phyloP scores from a whole-genome alignment of 2,797 vertebrate genomes.

The Periparus ater region DNA sequence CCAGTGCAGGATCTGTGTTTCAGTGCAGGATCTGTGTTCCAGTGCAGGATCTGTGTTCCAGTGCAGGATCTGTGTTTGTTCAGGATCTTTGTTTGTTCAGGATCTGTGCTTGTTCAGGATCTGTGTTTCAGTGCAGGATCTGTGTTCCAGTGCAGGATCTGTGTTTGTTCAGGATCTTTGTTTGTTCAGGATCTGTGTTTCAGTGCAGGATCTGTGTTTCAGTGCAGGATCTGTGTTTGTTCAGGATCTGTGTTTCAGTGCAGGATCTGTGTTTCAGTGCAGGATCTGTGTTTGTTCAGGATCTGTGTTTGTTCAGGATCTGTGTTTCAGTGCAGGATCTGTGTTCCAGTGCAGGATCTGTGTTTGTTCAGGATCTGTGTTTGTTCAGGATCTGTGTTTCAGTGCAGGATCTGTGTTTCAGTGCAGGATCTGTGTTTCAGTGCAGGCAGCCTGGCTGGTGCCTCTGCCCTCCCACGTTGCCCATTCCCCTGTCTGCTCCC shows the following conservation, averaged over 20 bases:
- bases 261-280: not conserved
- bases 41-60: not conserved
- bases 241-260: too few relatives aligned
- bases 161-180: too few relatives aligned
- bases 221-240: too few relatives aligned
- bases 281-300: too few relatives aligned
- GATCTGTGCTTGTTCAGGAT: not conserved
- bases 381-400: not conserved
- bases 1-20: rapidly evolving
- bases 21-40: not conserved
- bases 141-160: not conserved
- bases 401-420: not conserved
- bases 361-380: too few relatives aligned
- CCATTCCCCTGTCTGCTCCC: not conserved
- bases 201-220: too few relatives aligned
- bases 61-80: too few relatives aligned
- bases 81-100: not conserved
- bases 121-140: not conserved
- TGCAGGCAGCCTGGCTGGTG: not conserved
- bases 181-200: too few relatives aligned
- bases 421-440: not conserved
- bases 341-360: too few relatives aligned
- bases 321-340: not conserved
- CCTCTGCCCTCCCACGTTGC: not conserved
- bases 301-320: not conserved